A percentile compares a stretch with the other conserved stretches of the same genome.
Conservation (phyloP, 1,140 invertebrate genomes). For the honey bee (Apis mellifera) region DNA sequence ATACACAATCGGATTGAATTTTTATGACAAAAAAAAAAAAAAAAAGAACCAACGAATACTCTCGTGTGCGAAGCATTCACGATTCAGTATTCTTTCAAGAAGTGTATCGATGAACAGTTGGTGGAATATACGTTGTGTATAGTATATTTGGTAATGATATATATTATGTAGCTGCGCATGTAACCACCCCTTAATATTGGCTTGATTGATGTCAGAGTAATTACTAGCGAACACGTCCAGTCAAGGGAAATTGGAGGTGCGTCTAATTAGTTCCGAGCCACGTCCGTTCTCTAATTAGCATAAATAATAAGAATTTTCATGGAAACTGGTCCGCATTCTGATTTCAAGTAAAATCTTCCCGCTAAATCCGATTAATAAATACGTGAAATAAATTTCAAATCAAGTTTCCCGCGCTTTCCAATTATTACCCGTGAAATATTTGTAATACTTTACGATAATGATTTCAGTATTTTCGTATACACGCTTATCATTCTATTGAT, state of each 20-base stretch:
- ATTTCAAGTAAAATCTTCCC: neutral
- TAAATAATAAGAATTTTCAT: constrained; percentile 35
- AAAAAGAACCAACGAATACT: too few species aligned
- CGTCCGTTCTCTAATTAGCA: constrained; percentile 14
- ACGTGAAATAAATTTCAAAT: too few species aligned
- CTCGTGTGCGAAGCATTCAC: too few species aligned
- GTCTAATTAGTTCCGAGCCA: constrained; percentile 28
- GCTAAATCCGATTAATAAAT: too few species aligned
- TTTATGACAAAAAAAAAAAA: neutral
- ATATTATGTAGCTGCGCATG: constrained; percentile 15
- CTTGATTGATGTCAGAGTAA: constrained; percentile 48
- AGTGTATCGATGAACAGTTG: neutral
- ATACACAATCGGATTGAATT: neutral
- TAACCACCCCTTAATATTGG: constrained; percentile 46
- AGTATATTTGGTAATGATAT: constrained; percentile 11
- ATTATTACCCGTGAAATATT: neutral
- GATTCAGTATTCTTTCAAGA: neutral
- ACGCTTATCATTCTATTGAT: too few species aligned
- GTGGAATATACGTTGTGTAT: neutral
- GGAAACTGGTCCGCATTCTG: neutral
- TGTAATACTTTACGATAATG: neutral
- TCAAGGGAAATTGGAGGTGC: constrained; percentile 39
- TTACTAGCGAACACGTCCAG: constrained; percentile 42
- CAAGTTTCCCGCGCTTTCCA: neutral
- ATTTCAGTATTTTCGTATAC: too few species aligned